Evolutionary conservation across 2,888 invertebrate species (phyloP), one percentile per base, ranked within the genome.

Genomic region (Lepidochitona cinerea): DNA sequence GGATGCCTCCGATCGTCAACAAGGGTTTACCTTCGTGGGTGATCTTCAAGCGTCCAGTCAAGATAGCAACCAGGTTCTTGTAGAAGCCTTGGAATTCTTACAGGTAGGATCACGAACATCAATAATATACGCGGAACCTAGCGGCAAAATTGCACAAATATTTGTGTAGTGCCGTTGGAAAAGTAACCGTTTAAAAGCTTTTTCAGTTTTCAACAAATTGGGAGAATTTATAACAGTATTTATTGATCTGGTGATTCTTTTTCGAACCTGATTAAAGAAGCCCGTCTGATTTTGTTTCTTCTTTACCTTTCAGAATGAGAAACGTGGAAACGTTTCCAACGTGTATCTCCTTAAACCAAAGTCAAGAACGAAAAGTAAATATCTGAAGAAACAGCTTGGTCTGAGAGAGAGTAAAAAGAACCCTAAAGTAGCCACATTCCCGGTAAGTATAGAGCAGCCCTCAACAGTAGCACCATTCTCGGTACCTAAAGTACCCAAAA

Each of bases 301-400:
- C n/a, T 54, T 68, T 52, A 67, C 23, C 23, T 49, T 49, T n/a
- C 74, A 85, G 85, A 75, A 70, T 14, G 78, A 79, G 5, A 73
- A 76, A 37, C 70, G 77, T 14, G 82, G 81, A 6, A 80, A 80
- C 5, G 79, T 86, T 1, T 73, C 75, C 14, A 71, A 71, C 7
- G 77, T 82, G 7, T 86, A 85, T 71, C 72, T 83, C 12, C 66
- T 85, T 26, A 83, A 81, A 73, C 85, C 86, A 1, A 76, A 75
- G 33, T 74, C 70, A 23, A 80, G 77, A 70, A 67, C 75, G 1
- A 81, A 79, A 64, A 76, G 78, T 0, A 75, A 74, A 18, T 53
- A 78, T 5, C 76, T 86, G 54, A 85, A 85, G 74, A 84, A 84
- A 70, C 75, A 83, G 6, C 75, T 85, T 7, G 84, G 84, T 0